These are phyloP conservation scores for Poeciliopsis turneri DNA, from an alignment of 2,797 vertebrate species.

Conservation along the genomic window DNA sequence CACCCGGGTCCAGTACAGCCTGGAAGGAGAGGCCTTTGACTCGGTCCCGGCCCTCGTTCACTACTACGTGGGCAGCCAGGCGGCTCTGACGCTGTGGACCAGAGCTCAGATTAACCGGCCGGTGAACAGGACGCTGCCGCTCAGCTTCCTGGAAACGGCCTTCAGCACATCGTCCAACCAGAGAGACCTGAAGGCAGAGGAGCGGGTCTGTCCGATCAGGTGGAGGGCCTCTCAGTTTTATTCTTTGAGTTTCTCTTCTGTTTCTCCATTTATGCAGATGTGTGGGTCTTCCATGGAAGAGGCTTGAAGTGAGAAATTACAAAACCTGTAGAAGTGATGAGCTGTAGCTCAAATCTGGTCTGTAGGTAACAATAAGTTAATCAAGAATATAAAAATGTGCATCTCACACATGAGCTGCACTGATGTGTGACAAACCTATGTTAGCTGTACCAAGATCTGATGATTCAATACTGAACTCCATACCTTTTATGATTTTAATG, in stretches of 20 bases:
- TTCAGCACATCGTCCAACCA: constrained; percentile 78
- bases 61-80: constrained; percentile 87
- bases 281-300: neutral
- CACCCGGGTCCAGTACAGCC: constrained; percentile 84
- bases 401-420: neutral
- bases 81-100: constrained; percentile 84
- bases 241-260: neutral
- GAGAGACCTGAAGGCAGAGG: constrained; percentile 76
- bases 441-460: too few species aligned
- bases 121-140: constrained; percentile 90
- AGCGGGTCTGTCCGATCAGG: constrained; percentile 78
- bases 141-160: constrained; percentile 88
- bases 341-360: neutral
- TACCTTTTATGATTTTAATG: neutral
- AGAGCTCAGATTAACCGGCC: constrained; percentile 87
- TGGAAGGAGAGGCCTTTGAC: constrained; percentile 89
- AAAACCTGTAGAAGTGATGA: neutral
- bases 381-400: neutral
- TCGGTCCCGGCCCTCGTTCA: constrained; percentile 87
- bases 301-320: neutral
- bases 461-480: neutral
- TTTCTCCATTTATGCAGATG: neutral
- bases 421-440: neutral
- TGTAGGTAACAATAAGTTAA: too few species aligned
- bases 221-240: constrained; percentile 23